Percentiles rank a stretch among this genome's conserved stretches.
Evolutionary conservation across 2,888 invertebrate species (phyloP).

Genomic region (Acronicta leporina): DNA sequence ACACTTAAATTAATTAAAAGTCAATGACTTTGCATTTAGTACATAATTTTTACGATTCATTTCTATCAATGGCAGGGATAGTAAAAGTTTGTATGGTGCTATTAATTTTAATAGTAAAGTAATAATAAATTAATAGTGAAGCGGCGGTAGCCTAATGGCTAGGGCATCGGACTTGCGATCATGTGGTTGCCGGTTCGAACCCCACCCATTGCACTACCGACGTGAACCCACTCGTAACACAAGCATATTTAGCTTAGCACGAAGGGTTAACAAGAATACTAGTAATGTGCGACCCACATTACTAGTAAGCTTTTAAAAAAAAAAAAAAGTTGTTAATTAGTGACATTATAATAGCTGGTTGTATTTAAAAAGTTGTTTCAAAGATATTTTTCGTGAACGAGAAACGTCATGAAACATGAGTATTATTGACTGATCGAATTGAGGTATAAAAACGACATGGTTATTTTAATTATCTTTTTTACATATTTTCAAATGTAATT

Average conservation of each 20-base stretch:
- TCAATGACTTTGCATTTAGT: conserved; percentile 63
- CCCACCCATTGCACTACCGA: too few relatives aligned
- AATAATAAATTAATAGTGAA: too few relatives aligned
- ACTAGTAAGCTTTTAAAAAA: too few relatives aligned
- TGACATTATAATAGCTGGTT: conserved; percentile 27
- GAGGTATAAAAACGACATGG: conserved; percentile 9
- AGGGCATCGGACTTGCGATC: too few relatives aligned
- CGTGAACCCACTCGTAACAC: too few relatives aligned
- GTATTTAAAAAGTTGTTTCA: conserved; percentile 32
- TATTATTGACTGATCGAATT: conserved; percentile 18
- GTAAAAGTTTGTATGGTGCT: conserved; percentile 48
- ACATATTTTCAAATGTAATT: too few relatives aligned
- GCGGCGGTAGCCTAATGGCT: too few relatives aligned
- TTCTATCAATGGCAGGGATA: conserved; percentile 48
- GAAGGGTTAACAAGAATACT: too few relatives aligned
- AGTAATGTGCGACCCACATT: too few relatives aligned
- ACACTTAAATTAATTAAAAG: conserved; percentile 70
- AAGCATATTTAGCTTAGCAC: too few relatives aligned
- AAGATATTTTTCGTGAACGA: conserved; percentile 30
- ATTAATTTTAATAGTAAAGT: conserved; percentile 56
- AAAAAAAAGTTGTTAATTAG: conserved; percentile 27
- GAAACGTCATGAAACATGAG: conserved; percentile 20
- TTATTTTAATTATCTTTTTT: conserved; percentile 9
- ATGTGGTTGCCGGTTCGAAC: too few relatives aligned
- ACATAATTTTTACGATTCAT: conserved; percentile 52